Percentiles rank a stretch among this genome's conserved stretches.
Evolutionary conservation across 2,888 invertebrate species (phyloP).

Genomic region (Epinotia bilunana): DNA sequence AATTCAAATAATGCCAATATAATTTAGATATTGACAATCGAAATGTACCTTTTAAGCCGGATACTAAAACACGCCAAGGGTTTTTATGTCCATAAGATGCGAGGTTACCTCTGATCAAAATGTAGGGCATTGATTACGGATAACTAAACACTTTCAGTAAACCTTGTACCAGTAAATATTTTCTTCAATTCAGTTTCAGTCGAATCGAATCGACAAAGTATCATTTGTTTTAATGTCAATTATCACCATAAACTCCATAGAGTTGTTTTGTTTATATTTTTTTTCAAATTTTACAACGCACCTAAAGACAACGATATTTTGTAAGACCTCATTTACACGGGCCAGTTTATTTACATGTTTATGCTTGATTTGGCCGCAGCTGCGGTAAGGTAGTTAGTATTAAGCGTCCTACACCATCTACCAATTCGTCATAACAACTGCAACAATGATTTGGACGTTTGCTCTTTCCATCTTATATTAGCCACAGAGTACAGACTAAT

Average conservation of each 20-base stretch:
- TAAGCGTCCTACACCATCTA: too few species aligned
- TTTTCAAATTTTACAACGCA: neutral
- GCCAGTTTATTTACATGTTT: too few species aligned
- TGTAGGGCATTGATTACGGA: conserved; percentile 92
- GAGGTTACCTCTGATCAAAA: conserved; percentile 94
- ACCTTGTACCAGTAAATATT: neutral
- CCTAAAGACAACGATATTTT: too few species aligned
- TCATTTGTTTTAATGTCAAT: neutral
- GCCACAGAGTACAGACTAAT: too few species aligned
- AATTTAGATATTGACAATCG: conserved; percentile 33
- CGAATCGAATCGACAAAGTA: conserved; percentile 20
- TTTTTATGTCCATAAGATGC: conserved; percentile 94
- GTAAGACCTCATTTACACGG: too few species aligned
- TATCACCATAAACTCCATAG: conserved; percentile 11
- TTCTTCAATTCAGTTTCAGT: neutral
- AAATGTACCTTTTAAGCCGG: conserved; percentile 91
- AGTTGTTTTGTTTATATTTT: neutral
- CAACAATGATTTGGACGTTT: too few species aligned
- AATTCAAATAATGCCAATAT: conserved; percentile 23
- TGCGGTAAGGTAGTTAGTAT: too few species aligned
- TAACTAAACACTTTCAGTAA: conserved; percentile 46
- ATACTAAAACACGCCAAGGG: conserved; percentile 94
- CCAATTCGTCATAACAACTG: too few species aligned
- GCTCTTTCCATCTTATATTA: too few species aligned
- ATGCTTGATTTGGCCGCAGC: too few species aligned